Evolutionary conservation across 2,113 vertebrate species (phyloP).

Genomic region (Podilymbus podiceps): DNA sequence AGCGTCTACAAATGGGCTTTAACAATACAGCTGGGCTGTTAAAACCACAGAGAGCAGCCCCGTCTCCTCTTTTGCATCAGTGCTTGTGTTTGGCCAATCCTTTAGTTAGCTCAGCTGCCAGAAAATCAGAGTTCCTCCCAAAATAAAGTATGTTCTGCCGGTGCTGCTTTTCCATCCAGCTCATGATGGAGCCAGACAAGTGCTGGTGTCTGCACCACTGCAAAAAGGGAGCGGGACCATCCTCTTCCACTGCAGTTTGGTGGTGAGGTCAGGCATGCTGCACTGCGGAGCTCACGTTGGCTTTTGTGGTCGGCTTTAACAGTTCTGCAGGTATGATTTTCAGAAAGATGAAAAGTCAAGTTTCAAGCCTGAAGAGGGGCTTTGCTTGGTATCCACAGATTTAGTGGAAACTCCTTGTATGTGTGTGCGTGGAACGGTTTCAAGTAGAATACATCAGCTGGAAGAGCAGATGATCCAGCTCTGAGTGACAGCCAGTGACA

Average conservation of each 20-base stretch:
- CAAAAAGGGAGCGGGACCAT: neutral
- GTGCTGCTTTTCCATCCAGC: neutral
- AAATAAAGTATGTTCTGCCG: neutral
- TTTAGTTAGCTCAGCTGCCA: neutral
- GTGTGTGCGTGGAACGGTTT: neutral
- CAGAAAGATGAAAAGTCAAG: neutral
- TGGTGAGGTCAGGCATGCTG: fast-evolving
- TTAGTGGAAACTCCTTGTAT: slow-evolving; percentile 3
- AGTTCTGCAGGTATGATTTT: neutral
- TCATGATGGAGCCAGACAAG: neutral
- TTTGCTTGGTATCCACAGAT: slow-evolving; percentile 11
- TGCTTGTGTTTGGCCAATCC: neutral
- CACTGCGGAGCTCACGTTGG: neutral
- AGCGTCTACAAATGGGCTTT: slow-evolving; percentile 5
- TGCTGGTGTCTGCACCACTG: neutral
- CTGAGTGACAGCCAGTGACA: slow-evolving; percentile 51
- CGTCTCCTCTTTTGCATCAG: neutral
- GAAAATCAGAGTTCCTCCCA: neutral
- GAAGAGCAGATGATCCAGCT: slow-evolving; percentile 28
- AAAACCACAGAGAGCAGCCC: neutral
- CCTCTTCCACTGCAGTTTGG: neutral
- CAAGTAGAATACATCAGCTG: neutral
- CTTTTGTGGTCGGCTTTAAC: neutral
- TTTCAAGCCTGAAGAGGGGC: neutral
- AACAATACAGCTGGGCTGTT: neutral